Percentiles rank a stretch among this genome's conserved stretches.
Conservation (phyloP, 2,797 vertebrate genomes). For the Anguilla anguilla region DNA sequence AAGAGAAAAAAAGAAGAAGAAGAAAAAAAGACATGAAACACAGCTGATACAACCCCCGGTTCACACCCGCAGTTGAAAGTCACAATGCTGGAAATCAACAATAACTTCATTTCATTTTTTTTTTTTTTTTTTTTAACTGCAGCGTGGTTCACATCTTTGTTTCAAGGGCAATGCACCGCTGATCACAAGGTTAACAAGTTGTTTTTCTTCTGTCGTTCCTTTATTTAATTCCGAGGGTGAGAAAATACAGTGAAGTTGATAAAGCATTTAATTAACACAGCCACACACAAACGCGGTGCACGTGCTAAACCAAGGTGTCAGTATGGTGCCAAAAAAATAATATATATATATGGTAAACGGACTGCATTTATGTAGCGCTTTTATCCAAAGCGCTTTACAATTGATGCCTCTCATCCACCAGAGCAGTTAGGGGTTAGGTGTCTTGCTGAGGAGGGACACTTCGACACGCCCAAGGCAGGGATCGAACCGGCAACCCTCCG, state of each 20-base stretch:
- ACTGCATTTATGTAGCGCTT: no score
- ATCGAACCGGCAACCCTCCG: no score
- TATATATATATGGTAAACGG: no score
- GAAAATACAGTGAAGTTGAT: neutral
- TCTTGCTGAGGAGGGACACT: no score
- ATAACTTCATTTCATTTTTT: neutral
- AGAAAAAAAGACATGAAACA: neutral
- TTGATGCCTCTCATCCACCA: no score
- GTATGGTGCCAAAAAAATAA: neutral
- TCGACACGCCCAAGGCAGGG: no score
- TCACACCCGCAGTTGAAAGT: no score
- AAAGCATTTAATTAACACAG: conserved; percentile 8
- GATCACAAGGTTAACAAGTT: neutral
- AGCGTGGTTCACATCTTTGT: neutral
- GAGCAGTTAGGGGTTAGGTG: no score
- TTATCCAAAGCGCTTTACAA: no score
- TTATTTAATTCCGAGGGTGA: neutral
- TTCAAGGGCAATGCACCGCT: neutral
- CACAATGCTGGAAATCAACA: neutral
- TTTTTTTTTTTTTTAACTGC: neutral
- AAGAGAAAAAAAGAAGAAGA: neutral
- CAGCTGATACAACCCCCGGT: neutral
- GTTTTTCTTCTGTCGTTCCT: neutral
- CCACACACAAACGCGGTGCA: neutral
- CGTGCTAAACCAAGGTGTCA: neutral